Evolutionary conservation across 2,797 vertebrate species (phyloP).

Genomic region (Megalops cyprinoides): DNA sequence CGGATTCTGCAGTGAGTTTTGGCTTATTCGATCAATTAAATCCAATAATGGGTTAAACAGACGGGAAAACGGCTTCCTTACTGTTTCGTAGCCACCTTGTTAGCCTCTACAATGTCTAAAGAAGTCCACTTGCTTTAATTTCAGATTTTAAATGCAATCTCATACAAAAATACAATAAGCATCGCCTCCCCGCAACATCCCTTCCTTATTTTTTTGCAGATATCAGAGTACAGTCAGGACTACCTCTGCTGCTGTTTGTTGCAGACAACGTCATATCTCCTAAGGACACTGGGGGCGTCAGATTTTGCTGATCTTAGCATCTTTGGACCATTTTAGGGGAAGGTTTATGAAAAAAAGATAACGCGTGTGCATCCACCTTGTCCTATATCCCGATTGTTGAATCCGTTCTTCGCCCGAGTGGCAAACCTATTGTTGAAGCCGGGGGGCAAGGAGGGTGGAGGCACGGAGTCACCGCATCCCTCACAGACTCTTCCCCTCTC

Average conservation of each 20-base stretch:
- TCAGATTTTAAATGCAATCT: neutral
- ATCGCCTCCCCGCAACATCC: conserved; percentile 54
- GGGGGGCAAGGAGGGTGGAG: conserved; percentile 69
- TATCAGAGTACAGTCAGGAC: conserved; percentile 50
- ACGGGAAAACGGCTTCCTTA: neutral
- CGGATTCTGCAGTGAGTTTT: neutral
- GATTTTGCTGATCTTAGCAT: conserved; percentile 76
- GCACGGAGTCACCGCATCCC: conserved; percentile 76
- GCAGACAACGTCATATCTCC: conserved; percentile 74
- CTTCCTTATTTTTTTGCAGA: conserved; percentile 59
- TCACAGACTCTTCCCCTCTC: conserved; percentile 66
- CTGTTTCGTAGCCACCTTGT: conserved; percentile 22
- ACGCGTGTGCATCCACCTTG: conserved; percentile 50
- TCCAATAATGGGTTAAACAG: conserved; percentile 2
- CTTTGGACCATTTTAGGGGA: conserved; percentile 59
- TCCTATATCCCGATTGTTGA: neutral
- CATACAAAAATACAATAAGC: conserved; percentile 38
- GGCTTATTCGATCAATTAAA: conserved; percentile 6
- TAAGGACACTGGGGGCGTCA: conserved; percentile 73
- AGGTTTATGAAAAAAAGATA: conserved; percentile 56
- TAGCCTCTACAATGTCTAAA: neutral
- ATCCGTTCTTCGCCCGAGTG: conserved; percentile 46
- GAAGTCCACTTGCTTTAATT: neutral
- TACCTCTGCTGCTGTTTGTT: conserved; percentile 70
- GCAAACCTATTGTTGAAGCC: conserved; percentile 63